A percentile compares a stretch with the other conserved stretches of the same genome.
Evolutionary conservation across 1,140 invertebrate genomes (phyloP).

Genomic region (Drosophila serrata): DNA sequence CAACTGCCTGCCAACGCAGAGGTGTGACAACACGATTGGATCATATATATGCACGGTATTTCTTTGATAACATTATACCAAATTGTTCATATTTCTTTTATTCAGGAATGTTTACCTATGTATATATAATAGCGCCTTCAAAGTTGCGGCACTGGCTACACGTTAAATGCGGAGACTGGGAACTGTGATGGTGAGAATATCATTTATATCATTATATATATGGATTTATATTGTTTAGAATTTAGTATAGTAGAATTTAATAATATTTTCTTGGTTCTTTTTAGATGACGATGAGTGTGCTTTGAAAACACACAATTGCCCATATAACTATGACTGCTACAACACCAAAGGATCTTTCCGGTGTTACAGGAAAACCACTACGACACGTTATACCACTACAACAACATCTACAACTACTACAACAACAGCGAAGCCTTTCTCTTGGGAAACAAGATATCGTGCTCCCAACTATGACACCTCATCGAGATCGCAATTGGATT

Average conservation of each 20-base stretch:
- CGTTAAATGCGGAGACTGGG: conserved; percentile 94
- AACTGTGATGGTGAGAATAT: conserved; percentile 92
- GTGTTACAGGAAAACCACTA: conserved; percentile 65
- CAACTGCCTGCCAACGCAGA: conserved; percentile 89
- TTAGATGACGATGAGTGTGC: conserved; percentile 97
- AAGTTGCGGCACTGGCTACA: conserved; percentile 98
- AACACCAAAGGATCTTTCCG: conserved; percentile 88
- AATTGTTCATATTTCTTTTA: conserved; percentile 11
- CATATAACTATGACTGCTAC: conserved; percentile 91
- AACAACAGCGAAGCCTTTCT: conserved; percentile 28
- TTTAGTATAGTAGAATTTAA: background rate
- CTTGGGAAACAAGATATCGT: background rate
- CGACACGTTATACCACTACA: conserved; percentile 8
- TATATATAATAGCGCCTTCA: conserved; percentile 86
- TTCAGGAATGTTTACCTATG: conserved; percentile 12
- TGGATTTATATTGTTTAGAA: background rate
- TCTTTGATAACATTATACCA: background rate
- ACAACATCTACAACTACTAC: conserved; percentile 53
- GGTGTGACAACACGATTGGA: conserved; percentile 96
- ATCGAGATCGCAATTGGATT: conserved; percentile 29
- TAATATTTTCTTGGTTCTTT: background rate
- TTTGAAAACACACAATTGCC: conserved; percentile 93
- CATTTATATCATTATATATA: conserved; percentile 1
- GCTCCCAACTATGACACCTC: conserved; percentile 7
- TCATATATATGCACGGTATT: conserved; percentile 91